Evolutionary conservation across 2,888 invertebrate species (phyloP).

Genomic region (Microctonus hyperodae): DNA sequence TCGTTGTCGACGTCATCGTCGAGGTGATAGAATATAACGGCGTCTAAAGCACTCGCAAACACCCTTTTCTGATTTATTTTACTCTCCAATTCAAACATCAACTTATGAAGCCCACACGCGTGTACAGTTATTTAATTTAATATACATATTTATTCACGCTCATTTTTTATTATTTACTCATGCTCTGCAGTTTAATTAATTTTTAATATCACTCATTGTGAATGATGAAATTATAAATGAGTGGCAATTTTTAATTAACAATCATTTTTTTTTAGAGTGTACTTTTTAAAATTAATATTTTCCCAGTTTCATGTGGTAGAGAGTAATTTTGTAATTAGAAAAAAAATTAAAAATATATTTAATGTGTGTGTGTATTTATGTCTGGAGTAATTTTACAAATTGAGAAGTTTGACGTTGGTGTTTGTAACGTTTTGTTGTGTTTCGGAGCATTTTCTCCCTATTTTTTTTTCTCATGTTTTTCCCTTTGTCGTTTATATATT

Average conservation of each 20-base stretch:
- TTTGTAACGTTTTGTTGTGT: not conserved
- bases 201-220: too few relatives aligned
- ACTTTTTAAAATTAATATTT: not conserved
- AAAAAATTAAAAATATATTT: not conserved
- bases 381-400: conserved; percentile 40
- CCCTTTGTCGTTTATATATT: not conserved
- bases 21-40: not conserved
- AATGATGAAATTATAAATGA: not conserved
- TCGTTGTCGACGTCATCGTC: not conserved
- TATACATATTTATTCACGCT: too few relatives aligned
- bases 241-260: not conserved
- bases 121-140: not conserved
- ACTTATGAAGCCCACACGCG: not conserved
- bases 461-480: conserved; percentile 16
- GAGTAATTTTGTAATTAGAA: not conserved
- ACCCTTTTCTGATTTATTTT: not conserved
- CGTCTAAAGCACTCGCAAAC: not conserved
- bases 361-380: not conserved
- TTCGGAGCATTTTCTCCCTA: not conserved
- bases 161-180: too few relatives aligned
- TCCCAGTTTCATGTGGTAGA: too few relatives aligned
- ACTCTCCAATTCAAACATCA: not conserved
- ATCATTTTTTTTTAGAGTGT: not conserved
- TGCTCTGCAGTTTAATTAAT: too few relatives aligned
- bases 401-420: conserved; percentile 35